Evolutionary conservation across 2,113 vertebrate genomes (phyloP).

Genomic region (Accipiter cooperii): DNA sequence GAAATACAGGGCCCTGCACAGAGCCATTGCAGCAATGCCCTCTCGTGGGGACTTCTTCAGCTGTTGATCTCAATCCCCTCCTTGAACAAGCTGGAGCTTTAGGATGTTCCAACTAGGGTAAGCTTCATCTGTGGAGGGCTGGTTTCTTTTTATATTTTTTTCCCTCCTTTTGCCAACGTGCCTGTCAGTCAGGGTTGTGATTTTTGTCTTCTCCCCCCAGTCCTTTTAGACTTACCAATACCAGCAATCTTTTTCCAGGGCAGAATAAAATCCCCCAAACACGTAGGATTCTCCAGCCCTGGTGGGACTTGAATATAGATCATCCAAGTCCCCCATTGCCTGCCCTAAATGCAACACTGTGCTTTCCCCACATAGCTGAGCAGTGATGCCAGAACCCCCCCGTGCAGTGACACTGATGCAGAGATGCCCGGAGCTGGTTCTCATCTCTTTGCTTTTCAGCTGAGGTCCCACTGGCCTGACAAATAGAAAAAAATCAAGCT

Average conservation of each 20-base stretch:
- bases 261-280: background rate
- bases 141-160: background rate
- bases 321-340: rapidly evolving
- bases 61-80: background rate
- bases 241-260: background rate
- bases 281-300: background rate
- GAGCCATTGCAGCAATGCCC: background rate
- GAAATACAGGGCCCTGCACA: background rate
- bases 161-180: background rate
- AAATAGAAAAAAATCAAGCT: background rate
- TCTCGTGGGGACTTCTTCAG: background rate
- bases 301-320: background rate
- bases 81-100: background rate
- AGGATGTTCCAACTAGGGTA: background rate
- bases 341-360: background rate
- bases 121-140: background rate
- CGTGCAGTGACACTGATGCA: background rate
- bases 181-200: too few species aligned
- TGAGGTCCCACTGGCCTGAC: background rate
- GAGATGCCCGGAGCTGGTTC: background rate
- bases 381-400: background rate
- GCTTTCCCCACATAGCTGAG: background rate
- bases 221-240: background rate
- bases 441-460: background rate
- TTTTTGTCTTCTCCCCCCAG: background rate